Evolutionary conservation across 2,797 vertebrate genomes (phyloP), one percentile per base, ranked within the genome.

Genomic region (Botia almorhae): DNA sequence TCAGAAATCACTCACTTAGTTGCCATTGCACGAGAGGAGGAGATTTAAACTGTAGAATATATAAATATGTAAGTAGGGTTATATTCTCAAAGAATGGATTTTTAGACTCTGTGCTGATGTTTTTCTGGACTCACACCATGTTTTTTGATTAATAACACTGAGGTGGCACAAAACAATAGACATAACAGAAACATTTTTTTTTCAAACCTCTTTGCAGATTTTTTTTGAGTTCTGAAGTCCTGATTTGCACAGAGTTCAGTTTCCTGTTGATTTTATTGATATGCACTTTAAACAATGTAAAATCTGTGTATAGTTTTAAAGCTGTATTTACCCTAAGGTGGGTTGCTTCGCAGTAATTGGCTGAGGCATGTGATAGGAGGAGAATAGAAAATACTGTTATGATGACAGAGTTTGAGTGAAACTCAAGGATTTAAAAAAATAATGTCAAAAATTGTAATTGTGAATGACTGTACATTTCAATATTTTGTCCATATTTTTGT

Each of bases 1-100:
- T 43, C 2, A 19, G 53, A 69, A 50, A 78, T 61, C 17, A 78
- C 69, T 61, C 55, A 11, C 55, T 76, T 58, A 70, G 26, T 16
- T 51, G 39, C 43, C 67, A 69, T 17, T 7, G 67, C 76, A 61
- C 21, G 43, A 70, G 58, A 50, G 23, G 14, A 0, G 4, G 33
- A 23, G 51, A 21, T 46, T 76, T 13, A 33, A 26, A 39, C 12
- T 69, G 69, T 78, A 17, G 39, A 70, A 68, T 5, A 13, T 3
- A 16, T 61, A 13, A 50, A 58, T 77, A 29, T 69, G 39, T 77
- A 46, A 69, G 65, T 2, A 33, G 29, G 17, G 51, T 17, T 69
- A 50, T 69, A 50, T 78, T 78, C 39, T 69, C 23, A 29, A 69
- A 50, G 26, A 61, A 61, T 33, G 17, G 0, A 0, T 48, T 78